phyloP scores from a whole-genome alignment of 2,888 invertebrate genomes.

The Pristionchus fissidentatus region DNA sequence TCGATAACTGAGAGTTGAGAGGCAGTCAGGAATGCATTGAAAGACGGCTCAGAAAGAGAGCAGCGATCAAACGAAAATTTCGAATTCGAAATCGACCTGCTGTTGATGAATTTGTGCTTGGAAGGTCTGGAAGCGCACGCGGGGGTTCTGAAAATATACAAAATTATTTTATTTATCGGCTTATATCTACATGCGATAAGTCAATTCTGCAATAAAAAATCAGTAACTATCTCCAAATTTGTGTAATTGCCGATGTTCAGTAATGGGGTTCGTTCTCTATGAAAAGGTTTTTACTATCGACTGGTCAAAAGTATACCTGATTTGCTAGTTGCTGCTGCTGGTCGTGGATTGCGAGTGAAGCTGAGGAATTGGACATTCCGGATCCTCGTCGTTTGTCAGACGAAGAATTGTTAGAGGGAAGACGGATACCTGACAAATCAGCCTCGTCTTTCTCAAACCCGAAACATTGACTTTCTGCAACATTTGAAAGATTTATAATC shows the following conservation, averaged over 20 bases:
- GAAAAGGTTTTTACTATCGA: too few species aligned
- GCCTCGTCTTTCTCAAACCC: conserved; percentile 53
- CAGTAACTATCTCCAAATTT: too few species aligned
- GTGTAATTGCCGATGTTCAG: too few species aligned
- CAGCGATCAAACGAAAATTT: conserved; percentile 64
- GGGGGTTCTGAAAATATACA: conserved; percentile 13
- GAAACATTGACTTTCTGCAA: too few species aligned
- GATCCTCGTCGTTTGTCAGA: conserved; percentile 63
- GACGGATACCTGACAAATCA: conserved; percentile 41
- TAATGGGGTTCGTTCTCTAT: too few species aligned
- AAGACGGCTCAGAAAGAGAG: neutral
- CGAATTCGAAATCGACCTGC: conserved; percentile 63
- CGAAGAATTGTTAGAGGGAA: conserved; percentile 17
- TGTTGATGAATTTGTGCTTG: conserved; percentile 59
- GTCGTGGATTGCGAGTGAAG: conserved; percentile 73
- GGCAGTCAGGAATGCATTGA: too few species aligned
- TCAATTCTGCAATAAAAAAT: too few species aligned
- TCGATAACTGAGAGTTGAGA: too few species aligned
- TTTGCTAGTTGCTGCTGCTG: conserved; percentile 40
- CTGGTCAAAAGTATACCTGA: too few species aligned
- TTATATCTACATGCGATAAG: too few species aligned
- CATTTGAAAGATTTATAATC: too few species aligned
- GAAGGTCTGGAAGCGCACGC: conserved; percentile 55
- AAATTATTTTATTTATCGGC: too few species aligned
- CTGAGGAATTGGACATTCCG: conserved; percentile 73